These are phyloP conservation scores for Congeria kusceri DNA, from an alignment of 2,888 invertebrate genomes.

Conservation along the genomic window DNA sequence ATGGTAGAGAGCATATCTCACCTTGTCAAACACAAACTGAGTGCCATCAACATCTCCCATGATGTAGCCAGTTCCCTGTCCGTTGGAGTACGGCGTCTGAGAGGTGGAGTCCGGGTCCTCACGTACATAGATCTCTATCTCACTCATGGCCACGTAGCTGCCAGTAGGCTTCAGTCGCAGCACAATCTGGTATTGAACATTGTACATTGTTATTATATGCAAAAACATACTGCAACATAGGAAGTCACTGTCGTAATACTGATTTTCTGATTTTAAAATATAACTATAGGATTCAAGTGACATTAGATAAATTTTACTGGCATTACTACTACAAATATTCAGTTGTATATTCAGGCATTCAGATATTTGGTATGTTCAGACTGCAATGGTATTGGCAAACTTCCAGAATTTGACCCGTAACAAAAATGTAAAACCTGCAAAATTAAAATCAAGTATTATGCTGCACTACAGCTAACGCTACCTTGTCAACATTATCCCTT, in stretches of 20 bases:
- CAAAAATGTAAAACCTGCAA: too few relatives aligned
- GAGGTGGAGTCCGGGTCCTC: constrained; percentile 67
- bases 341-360: too few relatives aligned
- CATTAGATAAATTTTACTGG: too few relatives aligned
- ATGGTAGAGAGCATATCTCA: constrained; percentile 38
- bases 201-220: background rate
- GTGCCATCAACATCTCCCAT: constrained; percentile 48
- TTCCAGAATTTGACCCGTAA: too few relatives aligned
- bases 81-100: constrained; percentile 69
- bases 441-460: too few relatives aligned
- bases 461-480: constrained; percentile 15
- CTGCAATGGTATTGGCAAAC: too few relatives aligned
- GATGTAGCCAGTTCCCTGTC: constrained; percentile 66
- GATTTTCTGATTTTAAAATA: too few relatives aligned
- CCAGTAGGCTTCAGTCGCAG: constrained; percentile 56
- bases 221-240: background rate
- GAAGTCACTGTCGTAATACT: too few relatives aligned
- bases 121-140: constrained; percentile 69
- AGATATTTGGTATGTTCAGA: too few relatives aligned
- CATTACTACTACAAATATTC: too few relatives aligned
- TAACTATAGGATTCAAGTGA: too few relatives aligned
- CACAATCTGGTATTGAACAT: constrained; percentile 59
- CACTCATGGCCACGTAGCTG: constrained; percentile 58
- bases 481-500: constrained; percentile 27
- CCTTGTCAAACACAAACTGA: constrained; percentile 68